Evolutionary conservation across 2,888 invertebrate genomes (phyloP), one percentile per base, ranked within the genome.

Genomic region (Falcaria lacertinaria): DNA sequence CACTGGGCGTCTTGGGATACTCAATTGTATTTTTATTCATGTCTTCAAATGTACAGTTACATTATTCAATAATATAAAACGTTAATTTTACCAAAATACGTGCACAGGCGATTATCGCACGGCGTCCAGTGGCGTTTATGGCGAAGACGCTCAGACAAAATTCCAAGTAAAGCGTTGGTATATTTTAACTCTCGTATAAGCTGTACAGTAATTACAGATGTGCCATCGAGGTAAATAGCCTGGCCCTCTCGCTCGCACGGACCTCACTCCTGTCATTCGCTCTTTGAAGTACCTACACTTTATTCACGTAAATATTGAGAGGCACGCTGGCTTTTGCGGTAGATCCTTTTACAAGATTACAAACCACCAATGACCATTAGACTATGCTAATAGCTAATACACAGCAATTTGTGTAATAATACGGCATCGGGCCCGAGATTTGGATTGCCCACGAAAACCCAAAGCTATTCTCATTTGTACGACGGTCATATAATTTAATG

Each of bases 181-280:
- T 80, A 80, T 80, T 82, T 85, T 74, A 81, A 78, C 70, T 64
- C 64, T 70, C 68, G 72, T 79, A 72, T 75, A 76, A 69, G 70
- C 69, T 71, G 68, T 69, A 72, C 74, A 78, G 78, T 87, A 86
- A 86, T 88, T 88, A 88, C 81, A 73, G 80, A 80, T 79, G 80
- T 77, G 77, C 73, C 68, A 73, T 75, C 69, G 79, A 77, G 80
- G 80, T 82, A 84, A 84, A 84, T 80, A 83, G 78, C 80, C 79
- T 70, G 52, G 57, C 58, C 54, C 11, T 74, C 74, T 69, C 70
- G 48, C 57, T 76, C 69, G 60, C 71, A 66, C 67, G 59, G 56
- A 57, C 62, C n/a, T 70, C 69, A 70, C 65, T 69, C 70, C 77
- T 81, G 80, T 83, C 83, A 81, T 82, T 80, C 72, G 64, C 67